Evolutionary conservation across 1,140 invertebrate genomes (phyloP).

Genomic region (Megathymus violae): DNA sequence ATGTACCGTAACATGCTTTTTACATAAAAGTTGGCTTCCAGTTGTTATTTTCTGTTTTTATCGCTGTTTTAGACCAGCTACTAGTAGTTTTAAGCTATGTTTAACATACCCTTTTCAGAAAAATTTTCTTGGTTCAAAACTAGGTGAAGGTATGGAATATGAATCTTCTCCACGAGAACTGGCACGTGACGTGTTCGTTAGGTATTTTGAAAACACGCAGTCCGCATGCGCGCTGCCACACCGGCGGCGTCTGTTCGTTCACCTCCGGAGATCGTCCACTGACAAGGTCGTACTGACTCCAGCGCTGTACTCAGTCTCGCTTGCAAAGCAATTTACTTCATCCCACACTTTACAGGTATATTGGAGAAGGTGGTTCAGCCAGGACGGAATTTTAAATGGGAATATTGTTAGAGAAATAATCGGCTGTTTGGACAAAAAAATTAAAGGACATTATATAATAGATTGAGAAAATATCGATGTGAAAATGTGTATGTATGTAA

Average conservation of each 20-base stretch:
- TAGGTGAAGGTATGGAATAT: not conserved
- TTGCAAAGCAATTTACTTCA: constrained; percentile 5
- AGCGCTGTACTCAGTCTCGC: constrained; percentile 15
- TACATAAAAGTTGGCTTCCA: too few relatives aligned
- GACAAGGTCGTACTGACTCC: constrained; percentile 19
- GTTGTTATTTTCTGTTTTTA: too few relatives aligned
- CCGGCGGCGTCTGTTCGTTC: constrained; percentile 48
- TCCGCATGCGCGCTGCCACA: constrained; percentile 49
- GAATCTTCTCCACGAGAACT: not conserved
- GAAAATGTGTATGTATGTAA: too few relatives aligned
- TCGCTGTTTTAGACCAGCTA: too few relatives aligned
- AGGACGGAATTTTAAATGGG: too few relatives aligned
- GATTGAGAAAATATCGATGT: too few relatives aligned
- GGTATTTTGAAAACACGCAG: constrained; percentile 39
- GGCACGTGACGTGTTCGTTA: constrained; percentile 15
- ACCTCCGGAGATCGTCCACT: constrained; percentile 42
- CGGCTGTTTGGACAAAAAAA: too few relatives aligned
- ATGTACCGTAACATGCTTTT: not conserved
- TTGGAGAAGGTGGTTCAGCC: too few relatives aligned
- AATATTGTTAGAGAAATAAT: too few relatives aligned
- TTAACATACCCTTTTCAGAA: too few relatives aligned
- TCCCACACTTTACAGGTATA: not conserved
- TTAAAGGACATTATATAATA: too few relatives aligned
- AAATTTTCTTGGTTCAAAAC: not conserved
- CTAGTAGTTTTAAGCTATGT: too few relatives aligned